Evolutionary conservation across 2,888 invertebrate genomes (phyloP), one percentile per base, ranked within the genome.

Genomic region (Eupeodes latifasciatus): DNA sequence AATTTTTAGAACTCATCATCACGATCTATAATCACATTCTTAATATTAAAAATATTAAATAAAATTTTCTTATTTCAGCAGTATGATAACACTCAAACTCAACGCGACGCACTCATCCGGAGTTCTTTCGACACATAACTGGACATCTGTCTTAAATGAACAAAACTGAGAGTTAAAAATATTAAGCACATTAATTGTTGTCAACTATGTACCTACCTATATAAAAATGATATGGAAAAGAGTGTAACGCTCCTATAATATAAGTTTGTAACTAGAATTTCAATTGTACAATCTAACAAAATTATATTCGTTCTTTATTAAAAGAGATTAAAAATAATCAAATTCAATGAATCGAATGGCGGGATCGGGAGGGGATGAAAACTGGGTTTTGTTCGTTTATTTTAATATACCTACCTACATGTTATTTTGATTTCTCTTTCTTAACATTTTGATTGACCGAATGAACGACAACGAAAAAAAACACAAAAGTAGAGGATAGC

Each of bases 391-490:
- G n/a, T n/a, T n/a, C n/a, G n/a, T n/a, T n/a, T n/a, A n/a, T n/a
- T n/a, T n/a, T n/a, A n/a, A n/a, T n/a, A n/a, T n/a, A n/a, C n/a
- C n/a, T n/a, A n/a, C n/a, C n/a, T n/a, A n/a, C n/a, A n/a, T n/a
- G n/a, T n/a, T n/a, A n/a, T n/a, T 61, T 61, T 61, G 61, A 10
- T 36, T 61, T 61, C 61, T 61, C 40, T 61, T 61, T 61, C 61
- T 36, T n/a, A 36, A n/a, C 14, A 27, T 27, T 27, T 19, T 57
- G 55, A 57, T 27, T 57, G 57, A 7, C 1, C 14, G 57, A 57
- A 57, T 6, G 19, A 34, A 5, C 12, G 34, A 7, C 57, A 27
- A 27, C 27, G 27, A 27, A 27, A 27, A 27, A 27, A 27, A 27
- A 27, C 1, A 27, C 12, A 27, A 10, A 57, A 2, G 19, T 57